Evolutionary conservation across 2,113 vertebrate species (phyloP), one percentile per base, ranked within the genome.

Genomic region (Bos indicus): DNA sequence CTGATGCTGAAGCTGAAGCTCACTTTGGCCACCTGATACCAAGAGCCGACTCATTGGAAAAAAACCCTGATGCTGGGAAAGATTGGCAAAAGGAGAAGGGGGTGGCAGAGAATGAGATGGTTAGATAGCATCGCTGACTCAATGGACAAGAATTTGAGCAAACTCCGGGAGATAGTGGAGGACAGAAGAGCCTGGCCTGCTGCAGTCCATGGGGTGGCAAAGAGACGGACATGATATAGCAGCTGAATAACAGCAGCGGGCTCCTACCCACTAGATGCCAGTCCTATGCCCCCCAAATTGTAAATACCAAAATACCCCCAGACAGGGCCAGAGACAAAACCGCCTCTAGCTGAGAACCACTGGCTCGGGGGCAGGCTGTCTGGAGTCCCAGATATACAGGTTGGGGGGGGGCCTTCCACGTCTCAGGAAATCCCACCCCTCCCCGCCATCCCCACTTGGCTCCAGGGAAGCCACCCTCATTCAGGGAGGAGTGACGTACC

Each of bases 381-480:
- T 67, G 28, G 80, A 48, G 46, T 19, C 15, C 48, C 83, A 33
- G 71, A 59, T 5, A 52, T 78, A 28, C 71, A 19, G 57, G 33
- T 15, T 23, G 59, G 15, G 5, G 46, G 46, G 16, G 30, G 52
- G 8, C 60, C n/a, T 28, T 14, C n/a, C 3, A 1, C 0, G 3
- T 13, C 40, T 77, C n/a, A 2, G 12, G 71, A 36, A 56, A 16
- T 7, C 71, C 86, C 7, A 3, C 19, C 23, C 10, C 67, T 30
- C 28, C 30, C 6, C 0, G 1, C 23, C 7, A 1, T 2, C 6
- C 14, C 7, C 0, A 0, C 67, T 25, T 13, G 10, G 2, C 67
- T 54, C 16, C 23, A 9, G 52, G 92, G 40, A 67, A 67, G 33
- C 21, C 30, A 48, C 36, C 48, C 52, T 43, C 6, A 14, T 26